Evolutionary conservation across 2,113 vertebrate species (phyloP).

Genomic region (Protobothrops mucrosquamatus): DNA sequence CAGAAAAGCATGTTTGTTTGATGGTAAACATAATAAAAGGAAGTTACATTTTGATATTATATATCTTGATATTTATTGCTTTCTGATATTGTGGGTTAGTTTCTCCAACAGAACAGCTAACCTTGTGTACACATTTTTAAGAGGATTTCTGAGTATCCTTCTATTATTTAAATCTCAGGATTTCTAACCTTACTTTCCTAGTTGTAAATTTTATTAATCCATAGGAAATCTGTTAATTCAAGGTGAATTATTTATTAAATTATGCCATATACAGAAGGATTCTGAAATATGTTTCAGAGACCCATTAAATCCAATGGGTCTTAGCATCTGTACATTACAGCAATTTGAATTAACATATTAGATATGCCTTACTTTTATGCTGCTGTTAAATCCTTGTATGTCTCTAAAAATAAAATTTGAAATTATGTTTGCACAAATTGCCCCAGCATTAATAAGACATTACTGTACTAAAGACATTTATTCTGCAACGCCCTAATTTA

Average conservation of each 20-base stretch:
- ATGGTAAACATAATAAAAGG: neutral
- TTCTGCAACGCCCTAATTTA: neutral
- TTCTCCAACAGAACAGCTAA: neutral
- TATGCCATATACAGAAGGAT: neutral
- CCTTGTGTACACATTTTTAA: neutral
- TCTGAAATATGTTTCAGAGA: neutral
- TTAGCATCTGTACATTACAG: neutral
- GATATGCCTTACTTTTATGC: neutral
- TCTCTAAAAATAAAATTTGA: neutral
- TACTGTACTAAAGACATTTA: neutral
- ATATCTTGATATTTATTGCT: neutral
- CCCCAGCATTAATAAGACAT: neutral
- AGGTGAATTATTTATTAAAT: conserved; percentile 8
- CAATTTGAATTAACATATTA: neutral
- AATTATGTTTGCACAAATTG: neutral
- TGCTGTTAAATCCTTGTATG: neutral
- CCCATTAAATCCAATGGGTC: neutral
- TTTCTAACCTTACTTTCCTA: neutral
- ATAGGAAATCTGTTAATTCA: neutral
- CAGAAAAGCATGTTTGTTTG: neutral
- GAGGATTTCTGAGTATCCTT: neutral
- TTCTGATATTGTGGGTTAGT: neutral
- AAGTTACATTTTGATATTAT: neutral
- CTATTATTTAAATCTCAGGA: neutral
- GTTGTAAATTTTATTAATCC: neutral